These are phyloP conservation scores for Trichonephila clavipes DNA, from an alignment of 1,140 invertebrate genomes.

Conservation along the genomic window DNA sequence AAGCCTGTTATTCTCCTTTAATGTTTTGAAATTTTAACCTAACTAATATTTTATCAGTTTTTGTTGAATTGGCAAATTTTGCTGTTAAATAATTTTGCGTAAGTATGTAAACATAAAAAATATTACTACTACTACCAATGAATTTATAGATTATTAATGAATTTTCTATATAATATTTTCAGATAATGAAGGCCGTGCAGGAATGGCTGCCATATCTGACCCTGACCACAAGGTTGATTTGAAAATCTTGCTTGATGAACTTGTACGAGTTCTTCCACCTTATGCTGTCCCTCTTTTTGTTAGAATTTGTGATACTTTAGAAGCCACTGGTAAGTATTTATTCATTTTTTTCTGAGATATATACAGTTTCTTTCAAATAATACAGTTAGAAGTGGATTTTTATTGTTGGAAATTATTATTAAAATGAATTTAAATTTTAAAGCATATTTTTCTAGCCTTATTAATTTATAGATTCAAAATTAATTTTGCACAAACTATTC, in stretches of 20 bases:
- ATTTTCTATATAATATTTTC: conserved; percentile 82
- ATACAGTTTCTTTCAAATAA: not conserved
- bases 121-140: too few relatives aligned
- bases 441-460: too few relatives aligned
- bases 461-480: too few relatives aligned
- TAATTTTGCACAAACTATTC: too few relatives aligned
- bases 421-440: not conserved
- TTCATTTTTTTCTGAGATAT: not conserved
- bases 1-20: too few relatives aligned
- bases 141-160: too few relatives aligned
- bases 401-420: not conserved
- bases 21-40: too few relatives aligned
- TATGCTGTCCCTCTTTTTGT: conserved; percentile 95
- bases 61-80: too few relatives aligned
- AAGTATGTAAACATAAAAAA: too few relatives aligned
- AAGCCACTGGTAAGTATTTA: conserved; percentile 88
- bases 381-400: not conserved
- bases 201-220: conserved; percentile 97
- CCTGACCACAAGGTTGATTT: conserved; percentile 63
- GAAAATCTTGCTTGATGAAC: conserved; percentile 80
- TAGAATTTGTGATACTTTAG: conserved; percentile 89
- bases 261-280: conserved; percentile 85
- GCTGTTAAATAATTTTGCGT: too few relatives aligned
- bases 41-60: too few relatives aligned
- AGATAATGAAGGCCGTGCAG: conserved; percentile 93